Percentiles rank a stretch among this genome's conserved stretches.
These are phyloP conservation scores for Sycophila texana DNA, from an alignment of 2,888 invertebrate species.

Conservation along the genomic window DNA sequence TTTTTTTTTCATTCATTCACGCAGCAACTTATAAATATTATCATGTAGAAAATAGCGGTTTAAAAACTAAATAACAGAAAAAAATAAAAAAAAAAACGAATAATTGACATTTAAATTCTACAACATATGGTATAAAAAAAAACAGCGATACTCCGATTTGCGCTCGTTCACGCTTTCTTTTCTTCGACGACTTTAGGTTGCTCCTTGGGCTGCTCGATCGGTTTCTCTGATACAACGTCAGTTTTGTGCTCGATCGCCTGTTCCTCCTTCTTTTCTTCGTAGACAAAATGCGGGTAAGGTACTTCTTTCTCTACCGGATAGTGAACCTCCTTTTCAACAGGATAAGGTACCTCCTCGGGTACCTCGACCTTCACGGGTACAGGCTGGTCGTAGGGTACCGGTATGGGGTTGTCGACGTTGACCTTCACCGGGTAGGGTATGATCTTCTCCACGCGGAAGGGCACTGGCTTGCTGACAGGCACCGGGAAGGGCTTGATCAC, in stretches of 20 bases:
- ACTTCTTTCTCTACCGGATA: constrained; percentile 81
- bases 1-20: not conserved
- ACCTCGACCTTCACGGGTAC: constrained; percentile 86
- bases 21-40: not conserved
- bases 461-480: constrained; percentile 82
- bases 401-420: constrained; percentile 83
- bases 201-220: constrained; percentile 18
- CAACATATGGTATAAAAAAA: not conserved
- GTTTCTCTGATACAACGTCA: not conserved
- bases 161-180: not conserved
- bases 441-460: constrained; percentile 84
- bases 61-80: constrained; percentile 44
- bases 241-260: not conserved
- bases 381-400: constrained; percentile 84
- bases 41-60: not conserved
- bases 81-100: not conserved
- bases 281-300: constrained; percentile 78
- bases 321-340: constrained; percentile 82
- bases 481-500: constrained; percentile 77
- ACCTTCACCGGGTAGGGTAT: constrained; percentile 81
- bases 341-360: constrained; percentile 84
- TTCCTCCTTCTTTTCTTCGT: constrained; percentile 74
- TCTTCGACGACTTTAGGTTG: constrained; percentile 56
- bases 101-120: not conserved
- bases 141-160: not conserved